Evolutionary conservation across 2,113 vertebrate genomes (phyloP), one percentile per base, ranked within the genome.

Genomic region (Sitta europaea): DNA sequence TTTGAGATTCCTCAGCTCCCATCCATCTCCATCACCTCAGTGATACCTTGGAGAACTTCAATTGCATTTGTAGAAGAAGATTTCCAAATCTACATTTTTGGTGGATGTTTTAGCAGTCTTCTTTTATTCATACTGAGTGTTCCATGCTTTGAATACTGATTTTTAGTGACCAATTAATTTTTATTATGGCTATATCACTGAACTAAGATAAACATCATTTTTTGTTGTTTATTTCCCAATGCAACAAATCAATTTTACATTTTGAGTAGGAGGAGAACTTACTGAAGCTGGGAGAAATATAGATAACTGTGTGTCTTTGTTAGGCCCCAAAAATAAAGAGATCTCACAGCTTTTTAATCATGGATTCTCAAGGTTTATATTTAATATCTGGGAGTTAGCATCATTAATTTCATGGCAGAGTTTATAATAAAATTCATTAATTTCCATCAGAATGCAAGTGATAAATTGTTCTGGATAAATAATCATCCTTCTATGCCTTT

Each of bases 201-300:
- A 90, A 58, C 33, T 27, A 70, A 70, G 63, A 92, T 59, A 78
- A 94, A 48, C 40, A 78, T 88, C 5, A 5, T 42, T 87, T 93
- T 71, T 88, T 75, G 43, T 87, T 90, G 65, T 76, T 85, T 94
- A 61, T 93, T 92, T 90, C 42, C 66, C 73, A 92, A 42, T 0
- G 1, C 70, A 90, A 85, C 77, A 94, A 92, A 94, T 90, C 50
- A 82, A 36, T 96, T 96, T 95, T 81, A 65, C 27, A 42, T 82
- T 87, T 80, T 89, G 89, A 79, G 87, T 75, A 28, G 76, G 86
- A 96, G 61, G 65, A 71, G 80, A 96, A 50, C 25, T 78, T 72
- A 67, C 35, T 61, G 77, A 78, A 77, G 47, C 68, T 94, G 45
- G 77, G 45, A 95, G 40, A 85, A 92, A 85, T 82, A 33, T 2